Percentiles rank a stretch among this genome's conserved stretches.
phyloP scores from a whole-genome alignment of 1,140 invertebrate genomes.

The Procambarus clarkii region DNA sequence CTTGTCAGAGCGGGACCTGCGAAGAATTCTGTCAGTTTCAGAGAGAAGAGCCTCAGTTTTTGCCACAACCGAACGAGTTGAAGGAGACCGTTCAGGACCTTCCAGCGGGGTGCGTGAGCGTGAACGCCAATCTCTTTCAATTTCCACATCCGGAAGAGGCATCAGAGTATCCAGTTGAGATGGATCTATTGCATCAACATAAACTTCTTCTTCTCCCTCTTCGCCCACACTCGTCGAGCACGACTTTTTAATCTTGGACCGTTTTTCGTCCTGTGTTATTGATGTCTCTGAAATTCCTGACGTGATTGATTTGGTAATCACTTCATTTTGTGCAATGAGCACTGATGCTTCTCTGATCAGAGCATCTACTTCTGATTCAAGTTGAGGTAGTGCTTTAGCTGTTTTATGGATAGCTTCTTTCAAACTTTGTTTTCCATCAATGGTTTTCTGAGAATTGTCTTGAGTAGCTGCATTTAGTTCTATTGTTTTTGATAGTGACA shows the following conservation, averaged over 20 bases:
- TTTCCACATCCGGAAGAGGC: conserved; percentile 62
- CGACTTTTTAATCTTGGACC: background rate
- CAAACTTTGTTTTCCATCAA: conserved; percentile 6
- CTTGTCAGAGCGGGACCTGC: conserved; percentile 66
- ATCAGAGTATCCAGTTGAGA: conserved; percentile 70
- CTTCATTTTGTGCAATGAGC: background rate
- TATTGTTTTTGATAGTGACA: background rate
- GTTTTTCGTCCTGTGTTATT: background rate
- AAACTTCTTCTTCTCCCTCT: conserved; percentile 61
- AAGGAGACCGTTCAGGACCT: conserved; percentile 53
- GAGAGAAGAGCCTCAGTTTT: conserved; percentile 68
- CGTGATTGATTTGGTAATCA: background rate
- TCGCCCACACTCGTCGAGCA: conserved; percentile 23
- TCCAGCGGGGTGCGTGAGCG: conserved; percentile 61
- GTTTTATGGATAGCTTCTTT: background rate
- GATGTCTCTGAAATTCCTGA: background rate
- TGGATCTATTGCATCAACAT: conserved; percentile 65
- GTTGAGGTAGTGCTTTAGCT: background rate
- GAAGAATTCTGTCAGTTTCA: conserved; percentile 65
- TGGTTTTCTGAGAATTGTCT: background rate
- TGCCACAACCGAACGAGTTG: conserved; percentile 49
- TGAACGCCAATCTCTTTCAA: conserved; percentile 53
- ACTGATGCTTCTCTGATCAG: conserved; percentile 32
- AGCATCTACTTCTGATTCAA: conserved; percentile 47
- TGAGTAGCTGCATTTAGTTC: background rate